These are phyloP conservation scores for Galaxea fascicularis DNA, from an alignment of 92 coral and sea anemone genomes.

Conservation along the genomic window DNA sequence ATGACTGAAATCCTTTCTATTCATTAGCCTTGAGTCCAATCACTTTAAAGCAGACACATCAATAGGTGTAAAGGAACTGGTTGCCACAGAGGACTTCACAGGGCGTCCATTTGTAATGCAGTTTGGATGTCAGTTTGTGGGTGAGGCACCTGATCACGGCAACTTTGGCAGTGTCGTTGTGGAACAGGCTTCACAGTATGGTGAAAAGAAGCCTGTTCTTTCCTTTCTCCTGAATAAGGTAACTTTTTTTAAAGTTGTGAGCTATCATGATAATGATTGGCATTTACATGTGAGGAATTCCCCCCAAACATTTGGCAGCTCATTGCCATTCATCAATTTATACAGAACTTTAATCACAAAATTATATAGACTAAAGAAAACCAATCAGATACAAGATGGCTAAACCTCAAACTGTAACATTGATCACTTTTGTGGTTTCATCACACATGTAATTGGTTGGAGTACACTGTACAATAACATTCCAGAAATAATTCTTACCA, in stretches of 20 bases:
- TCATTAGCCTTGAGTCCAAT: slow-evolving; percentile 72
- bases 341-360: too few relatives aligned
- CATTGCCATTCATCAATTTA: too few relatives aligned
- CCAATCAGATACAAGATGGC: too few relatives aligned
- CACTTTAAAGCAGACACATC: slow-evolving; percentile 83
- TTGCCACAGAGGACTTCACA: slow-evolving; percentile 77
- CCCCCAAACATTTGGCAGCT: too few relatives aligned
- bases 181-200: slow-evolving; percentile 65
- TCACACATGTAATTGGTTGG: too few relatives aligned
- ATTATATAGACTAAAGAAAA: too few relatives aligned
- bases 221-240: slow-evolving; percentile 92
- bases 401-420: too few relatives aligned
- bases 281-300: too few relatives aligned
- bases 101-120: slow-evolving; percentile 94
- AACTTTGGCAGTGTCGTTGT: slow-evolving; percentile 87
- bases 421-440: too few relatives aligned
- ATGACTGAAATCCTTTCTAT: not conserved
- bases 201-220: slow-evolving; percentile 54
- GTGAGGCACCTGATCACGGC: slow-evolving; percentile 69
- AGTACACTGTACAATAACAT: too few relatives aligned
- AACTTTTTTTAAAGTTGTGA: not conserved
- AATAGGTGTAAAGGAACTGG: slow-evolving; percentile 73
- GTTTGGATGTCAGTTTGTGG: slow-evolving; percentile 87
- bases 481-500: too few relatives aligned
- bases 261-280: not conserved